phyloP scores from a whole-genome alignment of 2,113 vertebrate genomes.

The Donacobius atricapilla region DNA sequence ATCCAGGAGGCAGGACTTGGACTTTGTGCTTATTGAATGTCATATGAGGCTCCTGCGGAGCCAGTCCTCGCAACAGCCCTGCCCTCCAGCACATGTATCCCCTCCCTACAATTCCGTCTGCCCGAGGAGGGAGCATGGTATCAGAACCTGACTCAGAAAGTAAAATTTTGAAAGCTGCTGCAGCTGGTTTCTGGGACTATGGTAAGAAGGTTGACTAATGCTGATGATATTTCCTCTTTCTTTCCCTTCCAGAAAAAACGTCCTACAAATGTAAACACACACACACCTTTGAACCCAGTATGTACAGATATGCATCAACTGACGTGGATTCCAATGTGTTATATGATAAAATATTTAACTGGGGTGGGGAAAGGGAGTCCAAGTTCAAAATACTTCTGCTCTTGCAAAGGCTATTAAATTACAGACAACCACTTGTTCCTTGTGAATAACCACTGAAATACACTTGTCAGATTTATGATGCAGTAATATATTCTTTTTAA shows the following conservation, averaged over 20 bases:
- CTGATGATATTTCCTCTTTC: slow-evolving; percentile 13
- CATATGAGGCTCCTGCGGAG: neutral
- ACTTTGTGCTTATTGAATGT: neutral
- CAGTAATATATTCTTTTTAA: neutral
- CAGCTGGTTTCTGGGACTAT: neutral
- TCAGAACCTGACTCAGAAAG: slow-evolving; percentile 44
- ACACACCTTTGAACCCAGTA: slow-evolving; percentile 54
- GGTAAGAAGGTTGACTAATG: slow-evolving; percentile 22
- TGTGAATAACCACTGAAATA: slow-evolving; percentile 5
- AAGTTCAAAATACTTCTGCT: slow-evolving; percentile 49
- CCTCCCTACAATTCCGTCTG: neutral
- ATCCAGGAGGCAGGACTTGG: accelerated
- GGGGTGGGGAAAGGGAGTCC: slow-evolving; percentile 17
- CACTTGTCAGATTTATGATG: neutral
- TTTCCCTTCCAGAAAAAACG: neutral
- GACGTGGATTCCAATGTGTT: neutral
- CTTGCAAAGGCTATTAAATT: slow-evolving; percentile 32
- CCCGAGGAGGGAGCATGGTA: accelerated
- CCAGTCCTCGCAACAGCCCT: neutral
- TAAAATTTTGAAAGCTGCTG: neutral
- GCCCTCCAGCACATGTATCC: accelerated
- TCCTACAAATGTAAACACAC: slow-evolving; percentile 1
- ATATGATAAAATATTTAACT: slow-evolving; percentile 46
- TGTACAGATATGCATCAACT: slow-evolving; percentile 37
- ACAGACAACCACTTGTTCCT: slow-evolving; percentile 14